phyloP scores from a whole-genome alignment of 2,888 invertebrate genomes.

The Agrilus mali region DNA sequence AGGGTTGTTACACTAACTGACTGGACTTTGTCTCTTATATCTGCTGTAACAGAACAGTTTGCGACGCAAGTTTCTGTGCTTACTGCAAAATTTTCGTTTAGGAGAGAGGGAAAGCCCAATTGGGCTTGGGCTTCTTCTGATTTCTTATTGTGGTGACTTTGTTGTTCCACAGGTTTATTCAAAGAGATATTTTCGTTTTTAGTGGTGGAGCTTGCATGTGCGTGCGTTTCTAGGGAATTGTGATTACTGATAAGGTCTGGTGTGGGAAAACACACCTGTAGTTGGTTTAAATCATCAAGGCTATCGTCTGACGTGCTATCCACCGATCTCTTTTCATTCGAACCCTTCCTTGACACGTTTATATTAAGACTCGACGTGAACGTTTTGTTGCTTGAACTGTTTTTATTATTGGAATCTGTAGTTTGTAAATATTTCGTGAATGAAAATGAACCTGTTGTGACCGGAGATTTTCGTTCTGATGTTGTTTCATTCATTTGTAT shows the following conservation, averaged over 20 bases:
- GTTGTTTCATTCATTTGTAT: constrained; percentile 20
- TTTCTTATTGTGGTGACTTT: constrained; percentile 4
- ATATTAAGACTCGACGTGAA: constrained; percentile 42
- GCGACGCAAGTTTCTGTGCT: constrained; percentile 9
- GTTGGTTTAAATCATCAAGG: constrained; percentile 24
- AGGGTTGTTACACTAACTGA: constrained; percentile 18
- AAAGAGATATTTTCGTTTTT: neutral
- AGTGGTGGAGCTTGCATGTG: constrained; percentile 6
- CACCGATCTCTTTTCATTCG: constrained; percentile 30
- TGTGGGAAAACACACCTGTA: constrained; percentile 30
- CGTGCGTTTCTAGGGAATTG: constrained; percentile 33
- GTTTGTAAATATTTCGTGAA: constrained; percentile 31
- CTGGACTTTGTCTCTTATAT: constrained; percentile 8
- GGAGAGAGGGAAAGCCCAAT: neutral
- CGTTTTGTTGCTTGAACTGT: constrained; percentile 9
- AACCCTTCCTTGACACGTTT: constrained; percentile 44
- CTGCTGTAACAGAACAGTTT: constrained; percentile 8
- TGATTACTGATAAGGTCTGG: constrained; percentile 49
- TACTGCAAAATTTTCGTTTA: constrained; percentile 1
- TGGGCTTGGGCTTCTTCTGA: no score
- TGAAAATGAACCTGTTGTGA: constrained; percentile 25
- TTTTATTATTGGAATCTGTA: constrained; percentile 14
- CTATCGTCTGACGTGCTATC: constrained; percentile 40
- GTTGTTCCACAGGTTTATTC: neutral
- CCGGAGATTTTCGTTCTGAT: constrained; percentile 20